phyloP scores from a whole-genome alignment of 2,797 vertebrate genomes.

The Alcedo atthis region DNA sequence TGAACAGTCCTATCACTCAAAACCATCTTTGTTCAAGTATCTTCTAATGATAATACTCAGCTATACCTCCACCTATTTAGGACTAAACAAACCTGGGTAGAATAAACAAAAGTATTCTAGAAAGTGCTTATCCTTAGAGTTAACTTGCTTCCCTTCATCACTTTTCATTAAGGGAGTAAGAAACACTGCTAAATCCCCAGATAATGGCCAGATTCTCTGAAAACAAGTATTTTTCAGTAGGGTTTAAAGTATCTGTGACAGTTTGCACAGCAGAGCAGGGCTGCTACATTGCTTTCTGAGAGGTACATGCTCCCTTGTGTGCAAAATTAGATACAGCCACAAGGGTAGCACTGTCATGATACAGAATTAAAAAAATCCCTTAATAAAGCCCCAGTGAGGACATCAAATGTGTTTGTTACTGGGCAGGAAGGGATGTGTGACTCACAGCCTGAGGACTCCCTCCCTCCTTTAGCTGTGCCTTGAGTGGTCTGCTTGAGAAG shows the following conservation, averaged over 20 bases:
- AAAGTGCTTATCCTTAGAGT: background rate
- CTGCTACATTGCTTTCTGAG: background rate
- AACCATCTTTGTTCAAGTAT: background rate
- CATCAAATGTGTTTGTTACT: rapidly evolving
- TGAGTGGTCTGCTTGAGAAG: background rate
- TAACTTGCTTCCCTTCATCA: background rate
- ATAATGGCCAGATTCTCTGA: background rate
- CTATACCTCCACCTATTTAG: background rate
- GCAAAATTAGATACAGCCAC: too few relatives aligned
- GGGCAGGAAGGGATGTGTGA: background rate
- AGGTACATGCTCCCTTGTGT: background rate
- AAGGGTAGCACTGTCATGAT: background rate
- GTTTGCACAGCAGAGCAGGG: background rate
- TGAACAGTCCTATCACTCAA: background rate
- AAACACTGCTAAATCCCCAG: background rate
- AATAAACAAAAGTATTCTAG: background rate
- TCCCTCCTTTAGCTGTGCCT: background rate
- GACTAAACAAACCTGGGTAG: background rate
- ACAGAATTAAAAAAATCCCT: background rate
- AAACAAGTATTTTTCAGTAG: background rate
- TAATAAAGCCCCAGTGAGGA: background rate
- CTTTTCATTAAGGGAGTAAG: background rate
- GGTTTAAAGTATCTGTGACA: background rate
- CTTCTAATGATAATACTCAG: background rate
- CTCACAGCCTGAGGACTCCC: background rate